phyloP scores from a whole-genome alignment of 2,888 invertebrate species.

The Ennomos fuscantarius region DNA sequence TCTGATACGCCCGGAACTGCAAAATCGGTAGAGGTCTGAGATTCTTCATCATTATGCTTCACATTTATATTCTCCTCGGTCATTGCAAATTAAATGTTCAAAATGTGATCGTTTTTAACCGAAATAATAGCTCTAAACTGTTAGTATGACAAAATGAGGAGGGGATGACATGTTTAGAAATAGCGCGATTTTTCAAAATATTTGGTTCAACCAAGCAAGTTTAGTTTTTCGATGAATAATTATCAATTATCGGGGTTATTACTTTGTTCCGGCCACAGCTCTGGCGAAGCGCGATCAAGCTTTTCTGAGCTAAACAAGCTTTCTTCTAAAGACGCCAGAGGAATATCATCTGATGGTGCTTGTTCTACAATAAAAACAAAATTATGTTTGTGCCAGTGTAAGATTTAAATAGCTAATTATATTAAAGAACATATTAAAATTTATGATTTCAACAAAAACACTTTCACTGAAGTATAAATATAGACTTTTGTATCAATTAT shows the following conservation, averaged over 20 bases:
- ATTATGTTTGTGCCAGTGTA: conserved; percentile 13
- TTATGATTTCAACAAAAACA: neutral
- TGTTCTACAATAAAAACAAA: conserved; percentile 61
- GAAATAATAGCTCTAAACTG: conserved; percentile 56
- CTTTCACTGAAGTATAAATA: neutral
- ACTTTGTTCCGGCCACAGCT: conserved; percentile 98
- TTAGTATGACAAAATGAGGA: conserved; percentile 48
- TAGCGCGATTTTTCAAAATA: conserved; percentile 78
- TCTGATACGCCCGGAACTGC: conserved; percentile 96
- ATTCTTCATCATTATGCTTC: conserved; percentile 55
- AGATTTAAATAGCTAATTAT: neutral
- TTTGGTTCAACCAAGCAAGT: conserved; percentile 27
- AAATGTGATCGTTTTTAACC: conserved; percentile 73
- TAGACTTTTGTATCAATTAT: conserved; percentile 24
- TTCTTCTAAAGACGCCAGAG: conserved; percentile 86
- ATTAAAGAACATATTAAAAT: neutral
- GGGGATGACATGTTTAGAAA: conserved; percentile 74
- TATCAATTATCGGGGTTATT: conserved; percentile 61
- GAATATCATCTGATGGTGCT: conserved; percentile 78
- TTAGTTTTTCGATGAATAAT: conserved; percentile 10
- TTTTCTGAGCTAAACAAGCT: conserved; percentile 95
- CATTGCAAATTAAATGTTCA: conserved; percentile 68
- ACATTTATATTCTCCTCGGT: conserved; percentile 59
- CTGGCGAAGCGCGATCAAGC: conserved; percentile 97
- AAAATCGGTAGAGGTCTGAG: conserved; percentile 68